Evolutionary conservation across 1,140 invertebrate species (phyloP), one percentile per base, ranked within the genome.

Genomic region (Lordiphosa clarofinis): DNA sequence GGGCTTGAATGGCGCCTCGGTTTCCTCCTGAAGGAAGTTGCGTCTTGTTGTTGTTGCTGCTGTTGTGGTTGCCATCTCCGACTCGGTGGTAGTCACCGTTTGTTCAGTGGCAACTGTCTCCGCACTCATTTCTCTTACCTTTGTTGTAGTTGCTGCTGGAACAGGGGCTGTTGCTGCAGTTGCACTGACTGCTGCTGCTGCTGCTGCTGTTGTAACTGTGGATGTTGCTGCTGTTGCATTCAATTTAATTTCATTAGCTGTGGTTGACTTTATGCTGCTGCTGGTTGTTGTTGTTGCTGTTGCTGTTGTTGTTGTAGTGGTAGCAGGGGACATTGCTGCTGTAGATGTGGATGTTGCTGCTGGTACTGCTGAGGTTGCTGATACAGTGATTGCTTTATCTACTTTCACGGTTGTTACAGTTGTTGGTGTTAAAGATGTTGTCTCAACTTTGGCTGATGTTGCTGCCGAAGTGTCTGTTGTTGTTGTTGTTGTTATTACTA

Each of bases 1-100:
- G 40, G 88, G 88, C 59, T 87, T 87, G 62, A 82, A 89, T 67
- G 75, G 86, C 62, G 72, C 72, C 61, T 88, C 86, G 35, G 88
- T 87, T 66, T 87, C 75, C 60, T 64, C 70, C 35, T 87, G 76
- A 35, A 88, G 72, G 70, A 89, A 89, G 58, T 87, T 88, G 49
- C 64, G 86, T 43, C 81, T 62, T 54, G 66, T 58, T 58, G 75
- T 75, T 44, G 72, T 67, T 9, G 61, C 42, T 54, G 44, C 57
- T 36, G 21, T 24, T 15, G 49, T 19, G 46, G 35, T 7, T 11
- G 33, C 15, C 47, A 19, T 8, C 33, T 19, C 35, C 21, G 9
- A 33, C 8, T 21, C 21, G 10, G 39, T 52, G 12, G 36, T 24
- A 24, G 21, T 24, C 21, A 24, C 21, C 21, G 21, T 19, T 19